Evolutionary conservation across 2,888 invertebrate genomes (phyloP), one percentile per base, ranked within the genome.

Genomic region (Brachyptera putata): DNA sequence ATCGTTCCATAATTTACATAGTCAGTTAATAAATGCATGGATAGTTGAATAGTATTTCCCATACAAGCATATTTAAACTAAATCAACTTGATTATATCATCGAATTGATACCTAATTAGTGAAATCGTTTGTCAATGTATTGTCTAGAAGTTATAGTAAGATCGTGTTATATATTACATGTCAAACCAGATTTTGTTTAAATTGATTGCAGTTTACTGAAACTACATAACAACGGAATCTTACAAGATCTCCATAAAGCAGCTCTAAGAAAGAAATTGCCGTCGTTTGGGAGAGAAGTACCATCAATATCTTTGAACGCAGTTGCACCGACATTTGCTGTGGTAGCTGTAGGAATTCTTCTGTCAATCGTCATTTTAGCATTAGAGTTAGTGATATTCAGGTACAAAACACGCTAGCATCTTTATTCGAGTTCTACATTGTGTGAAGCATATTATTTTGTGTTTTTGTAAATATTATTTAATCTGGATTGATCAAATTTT

Each of bases 221-320:
- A 48, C 48, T 48, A n/a, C 24, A 48, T 14, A 25, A 48, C n/a
- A 24, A 48, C 9, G 48, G 48, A 9, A 25, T 48, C 9, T 25
- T 48, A 13, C n/a, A 14, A 4, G 48, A 48, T 25, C 48, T 48
- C n/a, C 48, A 48, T 24, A 48, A 48, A 25, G 48, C 14, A n/a
- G 48, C 48, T 7, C 25, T 48, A 48, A 48, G 22, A 18, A 48
- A 25, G 22, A 48, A 48, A 13, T 25, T 48, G 24, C 24, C 25
- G 22, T 24, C 48, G 22, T 11, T 22, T 13, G 48, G n/a, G n/a
- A 48, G 24, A n/a, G 48, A 48, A 24, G 48, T 48, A 7, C 48
- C 48, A 16, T 48, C 48, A 5, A 25, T 48, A 24, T 4, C 22
- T 25, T 48, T 48, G 14, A 25, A 24, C 14, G 48, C 48, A 14